Evolutionary conservation across 2,888 invertebrate genomes (phyloP).

Genomic region (Trichopria drosophilae): DNA sequence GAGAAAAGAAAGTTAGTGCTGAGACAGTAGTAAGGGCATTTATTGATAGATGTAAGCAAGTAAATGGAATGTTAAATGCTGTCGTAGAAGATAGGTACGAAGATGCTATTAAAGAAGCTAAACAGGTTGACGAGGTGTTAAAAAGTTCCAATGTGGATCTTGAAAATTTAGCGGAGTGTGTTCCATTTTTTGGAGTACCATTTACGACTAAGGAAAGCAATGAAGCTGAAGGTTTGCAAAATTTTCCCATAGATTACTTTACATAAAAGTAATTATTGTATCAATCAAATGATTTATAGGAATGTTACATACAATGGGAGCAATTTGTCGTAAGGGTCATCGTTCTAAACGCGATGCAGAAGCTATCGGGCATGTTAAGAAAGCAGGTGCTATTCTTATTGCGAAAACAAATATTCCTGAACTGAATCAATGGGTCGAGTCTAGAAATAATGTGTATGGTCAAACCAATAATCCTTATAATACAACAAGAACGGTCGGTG

Average conservation of each 20-base stretch:
- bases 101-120: slow-evolving; percentile 78
- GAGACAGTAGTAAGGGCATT: slow-evolving; percentile 73
- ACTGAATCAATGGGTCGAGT: slow-evolving; percentile 89
- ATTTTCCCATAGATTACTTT: slow-evolving; percentile 12
- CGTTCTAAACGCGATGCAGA: slow-evolving; percentile 77
- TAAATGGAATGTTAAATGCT: slow-evolving; percentile 79
- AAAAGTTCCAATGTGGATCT: slow-evolving; percentile 61
- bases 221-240: slow-evolving; percentile 67
- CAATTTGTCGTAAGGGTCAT: slow-evolving; percentile 64
- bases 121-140: slow-evolving; percentile 71
- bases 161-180: slow-evolving; percentile 67
- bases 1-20: slow-evolving; percentile 65
- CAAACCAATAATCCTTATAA: slow-evolving; percentile 91
- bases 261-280: not conserved
- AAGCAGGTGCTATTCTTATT: slow-evolving; percentile 83
- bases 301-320: slow-evolving; percentile 70
- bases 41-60: slow-evolving; percentile 75
- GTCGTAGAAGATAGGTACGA: slow-evolving; percentile 80
- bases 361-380: slow-evolving; percentile 70
- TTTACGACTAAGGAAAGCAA: slow-evolving; percentile 92
- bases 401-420: slow-evolving; percentile 94
- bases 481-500: slow-evolving; percentile 81
- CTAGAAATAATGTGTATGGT: slow-evolving; percentile 85
- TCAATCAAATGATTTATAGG: slow-evolving; percentile 34
- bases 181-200: slow-evolving; percentile 88